Evolutionary conservation across 2,113 vertebrate species (phyloP).

Genomic region (Solenodon paradoxus): DNA sequence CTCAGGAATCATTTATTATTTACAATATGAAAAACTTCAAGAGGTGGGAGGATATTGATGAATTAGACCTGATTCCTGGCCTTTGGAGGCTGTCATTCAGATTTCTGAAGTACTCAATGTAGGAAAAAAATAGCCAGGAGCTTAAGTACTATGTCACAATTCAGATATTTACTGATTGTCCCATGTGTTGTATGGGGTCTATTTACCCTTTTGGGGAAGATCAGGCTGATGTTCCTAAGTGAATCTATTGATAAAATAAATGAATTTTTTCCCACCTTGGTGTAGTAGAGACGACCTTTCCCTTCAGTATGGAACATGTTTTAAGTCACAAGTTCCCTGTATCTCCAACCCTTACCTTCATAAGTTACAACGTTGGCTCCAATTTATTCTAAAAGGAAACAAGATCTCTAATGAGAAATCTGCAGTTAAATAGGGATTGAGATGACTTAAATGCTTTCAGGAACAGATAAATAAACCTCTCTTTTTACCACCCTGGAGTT

Average conservation of each 20-base stretch:
- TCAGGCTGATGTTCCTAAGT: no score
- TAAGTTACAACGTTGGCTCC: background rate
- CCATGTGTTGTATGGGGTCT: no score
- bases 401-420: background rate
- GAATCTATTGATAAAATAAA: background rate
- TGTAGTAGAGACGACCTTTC: background rate
- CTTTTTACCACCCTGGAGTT: background rate
- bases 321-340: background rate
- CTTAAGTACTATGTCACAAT: background rate
- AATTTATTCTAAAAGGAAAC: background rate
- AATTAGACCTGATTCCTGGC: background rate
- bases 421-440: background rate
- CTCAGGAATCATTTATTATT: background rate
- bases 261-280: background rate
- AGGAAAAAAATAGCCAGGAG: background rate
- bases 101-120: background rate
- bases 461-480: background rate
- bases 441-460: background rate
- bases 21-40: background rate
- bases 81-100: background rate
- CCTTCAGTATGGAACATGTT: background rate
- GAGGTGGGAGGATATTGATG: background rate
- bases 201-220: background rate
- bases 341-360: background rate
- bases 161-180: background rate